Evolutionary conservation across 1,140 invertebrate genomes (phyloP), one percentile per base, ranked within the genome.

Genomic region (Aphaenogaster rudis): DNA sequence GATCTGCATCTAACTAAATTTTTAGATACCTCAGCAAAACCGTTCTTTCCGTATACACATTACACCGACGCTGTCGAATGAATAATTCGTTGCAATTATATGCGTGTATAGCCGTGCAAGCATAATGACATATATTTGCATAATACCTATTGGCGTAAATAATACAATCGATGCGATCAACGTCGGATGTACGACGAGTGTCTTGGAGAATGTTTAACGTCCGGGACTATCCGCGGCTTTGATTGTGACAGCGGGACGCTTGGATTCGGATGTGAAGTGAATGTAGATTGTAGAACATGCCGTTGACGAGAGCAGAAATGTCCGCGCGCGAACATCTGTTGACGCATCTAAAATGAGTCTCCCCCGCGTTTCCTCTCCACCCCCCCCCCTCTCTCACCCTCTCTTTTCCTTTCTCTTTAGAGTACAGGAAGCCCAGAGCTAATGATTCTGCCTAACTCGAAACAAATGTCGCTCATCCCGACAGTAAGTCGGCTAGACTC

Each of bases 381-480:
- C 28, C 0, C 28, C 28, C 28, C 0, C 28, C 28, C 28, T 28
- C 28, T 28, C 28, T 28, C 28, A 0, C 28, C 28, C 39, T 15
- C 39, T 69, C 79, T 54, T 66, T 48, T 9, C n/a, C 33, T 36
- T 4, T 63, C 13, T 7, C 61, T 63, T 17, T 17, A 3, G 45
- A 33, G 72, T 61, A 33, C 21, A 76, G 81, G 81, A 85, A 78
- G 61, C 39, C 7, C 28, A 17, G 13, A 66, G 61, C 48, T 77
- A 86, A 86, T 77, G 74, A 86, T 86, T 77, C 61, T 48, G 82
- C 36, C 71, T 86, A 86, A 86, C 82, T 64, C 61, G 74, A 86
- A 86, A 54, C 82, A 86, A 86, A 86, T 86, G 82, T 86, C 61
- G 61, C 71, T 76, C 45, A 64, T 78, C 48, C 5, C 64, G 63